A percentile compares a stretch with the other conserved stretches of the same genome.
phyloP scores from a whole-genome alignment of 2,797 vertebrate genomes.

The Bufotes viridis region DNA sequence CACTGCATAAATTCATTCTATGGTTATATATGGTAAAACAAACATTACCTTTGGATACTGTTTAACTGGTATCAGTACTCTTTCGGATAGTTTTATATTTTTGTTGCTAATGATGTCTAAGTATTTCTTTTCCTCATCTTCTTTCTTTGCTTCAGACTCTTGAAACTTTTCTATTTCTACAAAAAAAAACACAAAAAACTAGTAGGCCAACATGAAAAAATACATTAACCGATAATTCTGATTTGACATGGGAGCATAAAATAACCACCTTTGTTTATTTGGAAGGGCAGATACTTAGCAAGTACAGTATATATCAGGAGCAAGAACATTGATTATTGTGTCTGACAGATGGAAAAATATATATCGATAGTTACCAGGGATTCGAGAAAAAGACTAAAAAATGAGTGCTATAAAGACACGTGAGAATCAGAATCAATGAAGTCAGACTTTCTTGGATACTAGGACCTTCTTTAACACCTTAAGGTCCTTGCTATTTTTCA shows the following conservation, averaged over 20 bases:
- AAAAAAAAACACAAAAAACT: conserved; percentile 62
- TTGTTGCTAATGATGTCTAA: conserved; percentile 99
- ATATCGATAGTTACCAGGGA: background rate
- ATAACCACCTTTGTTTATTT: background rate
- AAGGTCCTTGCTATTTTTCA: too few species aligned
- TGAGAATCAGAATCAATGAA: too few species aligned
- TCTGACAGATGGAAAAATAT: background rate
- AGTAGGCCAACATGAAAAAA: background rate
- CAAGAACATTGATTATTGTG: background rate
- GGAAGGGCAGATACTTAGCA: background rate
- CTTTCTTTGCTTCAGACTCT: conserved; percentile 89
- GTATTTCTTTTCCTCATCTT: conserved; percentile 95
- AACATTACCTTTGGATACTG: conserved; percentile 96
- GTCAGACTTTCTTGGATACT: too few species aligned
- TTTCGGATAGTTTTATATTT: conserved; percentile 97
- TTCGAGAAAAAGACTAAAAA: background rate
- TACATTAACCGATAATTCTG: background rate
- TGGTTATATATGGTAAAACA: background rate
- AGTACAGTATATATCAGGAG: background rate
- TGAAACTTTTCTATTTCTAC: conserved; percentile 97
- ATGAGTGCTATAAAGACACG: too few species aligned
- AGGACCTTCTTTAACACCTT: too few species aligned
- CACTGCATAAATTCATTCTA: background rate
- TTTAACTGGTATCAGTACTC: conserved; percentile 95
- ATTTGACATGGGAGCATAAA: background rate